Percentiles rank a stretch among this genome's conserved stretches.
phyloP scores from a whole-genome alignment of 2,113 vertebrate species.

The Proterorhinus semilunaris region DNA sequence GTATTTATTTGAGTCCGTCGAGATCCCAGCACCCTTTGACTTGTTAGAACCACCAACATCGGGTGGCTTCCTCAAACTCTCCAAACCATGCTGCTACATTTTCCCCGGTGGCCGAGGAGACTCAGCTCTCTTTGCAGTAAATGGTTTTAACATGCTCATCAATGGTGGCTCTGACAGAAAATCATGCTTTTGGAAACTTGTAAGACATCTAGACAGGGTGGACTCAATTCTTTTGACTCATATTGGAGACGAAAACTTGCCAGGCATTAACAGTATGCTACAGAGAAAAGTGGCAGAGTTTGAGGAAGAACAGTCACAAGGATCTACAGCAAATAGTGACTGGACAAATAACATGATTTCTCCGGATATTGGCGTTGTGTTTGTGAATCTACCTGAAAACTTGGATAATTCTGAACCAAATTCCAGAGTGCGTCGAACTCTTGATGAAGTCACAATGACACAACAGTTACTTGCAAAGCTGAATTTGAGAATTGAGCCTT shows the following conservation, averaged over 20 bases:
- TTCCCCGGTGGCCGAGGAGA: slow-evolving; percentile 92
- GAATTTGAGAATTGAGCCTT: slow-evolving; percentile 88
- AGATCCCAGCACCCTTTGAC: slow-evolving; percentile 95
- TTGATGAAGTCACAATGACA: slow-evolving; percentile 88
- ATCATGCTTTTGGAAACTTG: slow-evolving; percentile 97
- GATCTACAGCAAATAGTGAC: slow-evolving; percentile 91
- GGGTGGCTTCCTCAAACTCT: slow-evolving; percentile 94
- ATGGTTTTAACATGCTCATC: slow-evolving; percentile 98
- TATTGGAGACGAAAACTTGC: slow-evolving; percentile 91
- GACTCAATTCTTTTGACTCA: slow-evolving; percentile 96
- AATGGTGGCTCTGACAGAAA: slow-evolving; percentile 94
- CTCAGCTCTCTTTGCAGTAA: slow-evolving; percentile 94
- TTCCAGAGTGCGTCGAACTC: slow-evolving; percentile 82
- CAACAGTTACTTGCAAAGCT: slow-evolving; percentile 90
- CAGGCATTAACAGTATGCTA: slow-evolving; percentile 95
- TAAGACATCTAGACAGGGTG: slow-evolving; percentile 91
- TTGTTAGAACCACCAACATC: slow-evolving; percentile 94
- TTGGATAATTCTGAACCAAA: slow-evolving; percentile 84
- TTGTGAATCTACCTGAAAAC: slow-evolving; percentile 91
- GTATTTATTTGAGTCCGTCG: slow-evolving; percentile 96
- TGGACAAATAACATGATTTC: slow-evolving; percentile 98
- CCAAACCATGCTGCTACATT: slow-evolving; percentile 97
- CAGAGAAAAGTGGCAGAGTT: slow-evolving; percentile 90
- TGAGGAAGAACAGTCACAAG: slow-evolving; percentile 94
- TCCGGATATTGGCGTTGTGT: slow-evolving; percentile 92